Base-by-base conservation (phyloP, 2,113 vertebrate species). In the Lycaon pictus region DNA sequence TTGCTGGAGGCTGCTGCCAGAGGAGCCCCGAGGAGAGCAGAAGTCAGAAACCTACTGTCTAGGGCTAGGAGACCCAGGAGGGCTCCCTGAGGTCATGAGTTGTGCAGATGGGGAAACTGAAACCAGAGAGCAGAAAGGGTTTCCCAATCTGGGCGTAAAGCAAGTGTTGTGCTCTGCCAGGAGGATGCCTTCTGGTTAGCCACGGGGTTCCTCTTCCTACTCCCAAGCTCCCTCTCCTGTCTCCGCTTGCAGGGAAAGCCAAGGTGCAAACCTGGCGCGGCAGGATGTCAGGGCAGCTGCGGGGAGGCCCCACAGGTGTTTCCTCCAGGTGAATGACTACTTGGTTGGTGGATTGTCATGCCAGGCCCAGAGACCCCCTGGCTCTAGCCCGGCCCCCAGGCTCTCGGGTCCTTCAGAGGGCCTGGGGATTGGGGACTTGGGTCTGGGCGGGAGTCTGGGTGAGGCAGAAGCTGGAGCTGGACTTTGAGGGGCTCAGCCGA, bases 241-340 rank as follows among this genome's bases (percentile, higher is more conserved):
- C 67, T 71, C 71, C 3, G 4, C 23, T 29, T 86, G 67, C 4
- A 0, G 43, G 19, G 23, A 79, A 90, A 80, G 51, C 8, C 15
- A 27, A 37, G 67, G n/a, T 1, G 1, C 27, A 25, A 35, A 32
- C 1, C 63, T 0, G 0, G n/a, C 43, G 79, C 0, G 25, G 71
- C 25, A 25, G 35, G 11, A 71, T n/a, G 11, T 55, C 37, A 19
- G 71, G 11, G 48, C 58, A 65, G 80, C 37, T 76, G n/a, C 0
- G 11, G 89, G 51, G 69, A 88, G 56, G 81, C 27, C 84, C 58
- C 51, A 11, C 12, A 60, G 63, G 17, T 11, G 2, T 11, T 37
- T 25, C 29, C n/a, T 25, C 22, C 7, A 16, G 37, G 0, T n/a
- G 63, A 19, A 58, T 35, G 53, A 86, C 11, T 65, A 86, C 51